phyloP scores from a whole-genome alignment of 2,113 vertebrate species.

The Leucoraja erinaceus region DNA sequence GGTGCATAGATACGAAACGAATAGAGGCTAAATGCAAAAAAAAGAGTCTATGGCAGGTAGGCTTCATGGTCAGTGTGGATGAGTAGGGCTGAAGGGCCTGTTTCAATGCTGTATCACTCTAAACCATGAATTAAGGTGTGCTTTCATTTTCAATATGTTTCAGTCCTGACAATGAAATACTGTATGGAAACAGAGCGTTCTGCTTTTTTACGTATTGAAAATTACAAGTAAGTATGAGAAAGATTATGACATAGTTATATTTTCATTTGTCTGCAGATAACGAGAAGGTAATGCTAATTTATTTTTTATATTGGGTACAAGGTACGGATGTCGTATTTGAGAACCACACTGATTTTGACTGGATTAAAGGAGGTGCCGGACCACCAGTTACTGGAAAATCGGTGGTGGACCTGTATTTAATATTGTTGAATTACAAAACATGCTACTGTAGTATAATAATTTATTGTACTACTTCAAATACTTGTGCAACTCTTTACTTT shows the following conservation, averaged over 20 bases:
- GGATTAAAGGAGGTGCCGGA: too few species aligned
- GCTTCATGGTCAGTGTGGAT: too few species aligned
- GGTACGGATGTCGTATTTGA: not conserved
- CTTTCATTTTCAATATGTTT: slow-evolving; percentile 39
- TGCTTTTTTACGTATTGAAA: slow-evolving; percentile 66
- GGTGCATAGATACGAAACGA: too few species aligned
- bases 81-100: too few species aligned
- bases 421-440: too few species aligned
- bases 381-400: too few species aligned
- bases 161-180: slow-evolving; percentile 75
- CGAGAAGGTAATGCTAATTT: not conserved
- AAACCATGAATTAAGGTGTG: not conserved
- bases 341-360: too few species aligned
- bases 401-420: too few species aligned
- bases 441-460: too few species aligned
- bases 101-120: not conserved
- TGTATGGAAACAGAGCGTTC: slow-evolving; percentile 87
- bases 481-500: not conserved
- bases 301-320: not conserved
- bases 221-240: slow-evolving; percentile 55
- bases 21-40: too few species aligned
- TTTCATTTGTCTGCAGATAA: not conserved
- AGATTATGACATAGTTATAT: not conserved
- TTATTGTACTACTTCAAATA: too few species aligned
- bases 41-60: too few species aligned